Conservation (phyloP, 2,888 invertebrate genomes). For the Pseudolycoriella hygida region DNA sequence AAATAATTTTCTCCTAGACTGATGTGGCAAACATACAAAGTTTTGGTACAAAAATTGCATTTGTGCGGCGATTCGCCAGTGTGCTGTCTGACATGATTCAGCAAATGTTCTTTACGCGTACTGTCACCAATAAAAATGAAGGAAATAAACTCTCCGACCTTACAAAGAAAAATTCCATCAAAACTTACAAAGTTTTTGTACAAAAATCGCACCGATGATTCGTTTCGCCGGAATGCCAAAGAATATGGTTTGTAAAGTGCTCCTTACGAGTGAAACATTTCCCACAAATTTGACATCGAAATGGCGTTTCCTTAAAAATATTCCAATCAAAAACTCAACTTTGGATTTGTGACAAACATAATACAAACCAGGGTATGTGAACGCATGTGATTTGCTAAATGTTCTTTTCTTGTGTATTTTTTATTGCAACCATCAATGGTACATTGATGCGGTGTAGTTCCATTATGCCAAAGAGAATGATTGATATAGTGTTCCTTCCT, state of each 20-base stretch:
- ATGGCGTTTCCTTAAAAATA: slow-evolving; percentile 55
- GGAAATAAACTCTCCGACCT: too few relatives aligned
- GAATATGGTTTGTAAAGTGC: slow-evolving; percentile 77
- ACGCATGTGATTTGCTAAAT: slow-evolving; percentile 73
- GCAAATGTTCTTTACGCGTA: slow-evolving; percentile 75
- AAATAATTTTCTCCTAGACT: too few relatives aligned
- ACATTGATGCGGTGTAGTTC: slow-evolving; percentile 67
- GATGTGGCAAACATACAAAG: too few relatives aligned
- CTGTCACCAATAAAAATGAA: too few relatives aligned
- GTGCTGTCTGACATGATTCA: slow-evolving; percentile 70
- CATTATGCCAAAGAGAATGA: slow-evolving; percentile 53
- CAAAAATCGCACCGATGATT: slow-evolving; percentile 75
- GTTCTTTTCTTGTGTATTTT: slow-evolving; percentile 78
- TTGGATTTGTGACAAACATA: too few relatives aligned
- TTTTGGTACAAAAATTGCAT: slow-evolving; percentile 73
- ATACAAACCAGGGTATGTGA: slow-evolving; percentile 41
- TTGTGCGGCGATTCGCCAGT: slow-evolving; percentile 75
- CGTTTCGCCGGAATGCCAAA: slow-evolving; percentile 78
- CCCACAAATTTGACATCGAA: slow-evolving; percentile 73
- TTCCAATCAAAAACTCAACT: too few relatives aligned
- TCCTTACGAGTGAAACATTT: slow-evolving; percentile 79
- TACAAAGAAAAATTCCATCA: too few relatives aligned
- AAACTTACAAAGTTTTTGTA: slow-evolving; percentile 73
- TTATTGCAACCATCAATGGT: slow-evolving; percentile 74
- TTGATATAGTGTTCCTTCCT: slow-evolving; percentile 76